Evolutionary conservation across 2,888 invertebrate species (phyloP).

Genomic region (Camptogramma bilineatum): DNA sequence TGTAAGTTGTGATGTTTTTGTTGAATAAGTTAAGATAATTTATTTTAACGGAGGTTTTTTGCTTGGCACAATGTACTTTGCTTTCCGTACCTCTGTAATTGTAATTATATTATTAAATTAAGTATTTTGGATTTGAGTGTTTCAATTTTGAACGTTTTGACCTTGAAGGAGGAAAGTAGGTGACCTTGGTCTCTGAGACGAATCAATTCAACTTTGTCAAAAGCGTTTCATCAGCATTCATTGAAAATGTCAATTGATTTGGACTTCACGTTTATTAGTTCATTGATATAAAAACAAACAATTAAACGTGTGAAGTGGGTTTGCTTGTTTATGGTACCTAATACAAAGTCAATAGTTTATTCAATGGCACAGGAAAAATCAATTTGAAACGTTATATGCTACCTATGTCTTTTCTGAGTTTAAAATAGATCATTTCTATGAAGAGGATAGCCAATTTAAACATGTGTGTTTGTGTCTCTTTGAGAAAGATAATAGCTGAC

Average conservation of each 20-base stretch:
- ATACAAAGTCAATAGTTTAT: not conserved
- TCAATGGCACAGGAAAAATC: not conserved
- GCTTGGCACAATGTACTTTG: conserved; percentile 45
- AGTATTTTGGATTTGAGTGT: conserved; percentile 41
- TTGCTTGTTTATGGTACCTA: not conserved
- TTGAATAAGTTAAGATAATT: conserved; percentile 34
- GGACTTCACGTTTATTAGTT: conserved; percentile 2
- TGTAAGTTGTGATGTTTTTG: conserved; percentile 55
- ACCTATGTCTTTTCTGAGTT: no score
- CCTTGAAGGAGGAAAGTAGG: conserved; percentile 41
- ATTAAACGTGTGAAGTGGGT: not conserved
- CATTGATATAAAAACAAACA: not conserved
- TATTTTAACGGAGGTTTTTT: conserved; percentile 37
- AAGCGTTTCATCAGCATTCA: conserved; percentile 38
- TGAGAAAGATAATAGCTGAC: no score
- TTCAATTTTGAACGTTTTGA: conserved; percentile 29
- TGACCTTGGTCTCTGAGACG: conserved; percentile 40
- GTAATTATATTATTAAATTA: conserved; percentile 43
- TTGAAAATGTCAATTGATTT: conserved; percentile 17
- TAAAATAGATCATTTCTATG: no score
- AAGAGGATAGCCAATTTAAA: no score
- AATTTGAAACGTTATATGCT: not conserved
- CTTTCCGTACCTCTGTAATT: conserved; percentile 43
- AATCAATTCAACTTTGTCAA: conserved; percentile 40
- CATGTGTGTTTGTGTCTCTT: no score